Evolutionary conservation across 2,113 vertebrate species (phyloP), one percentile per base, ranked within the genome.

Genomic region (Ramphastos sulfuratus): DNA sequence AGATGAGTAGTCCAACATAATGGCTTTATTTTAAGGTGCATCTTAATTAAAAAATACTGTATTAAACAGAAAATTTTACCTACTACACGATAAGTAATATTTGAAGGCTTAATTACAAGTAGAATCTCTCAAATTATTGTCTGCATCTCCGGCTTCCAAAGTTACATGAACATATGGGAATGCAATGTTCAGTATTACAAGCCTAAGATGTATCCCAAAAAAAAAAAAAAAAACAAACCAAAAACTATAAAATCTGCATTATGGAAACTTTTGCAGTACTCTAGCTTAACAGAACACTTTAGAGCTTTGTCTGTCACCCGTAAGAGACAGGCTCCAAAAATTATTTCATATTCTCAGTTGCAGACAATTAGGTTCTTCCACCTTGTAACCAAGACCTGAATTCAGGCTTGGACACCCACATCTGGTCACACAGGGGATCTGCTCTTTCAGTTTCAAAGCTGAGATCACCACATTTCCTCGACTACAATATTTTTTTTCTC

Each of bases 201-300:
- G 5, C 8, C 44, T 70, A 44, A 63, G 31, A n/a, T 2, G 20
- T 10, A 80, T 44, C n/a, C n/a, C n/a, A n/a, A n/a, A n/a, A n/a
- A n/a, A n/a, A n/a, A n/a, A n/a, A n/a, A n/a, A n/a, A n/a, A n/a
- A n/a, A n/a, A n/a, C n/a, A n/a, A n/a, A n/a, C n/a, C 27, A 81
- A 25, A 9, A 42, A 75, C n/a, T 80, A 3, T 24, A 85, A 63
- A 65, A 70, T 18, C 5, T 17, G 16, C 20, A 66, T 67, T 70
- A 66, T 3, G 24, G 39, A 77, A 77, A 42, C 48, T 70, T 81
- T 28, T 35, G n/a, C 69, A 88, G 59, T 37, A 66, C 4, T 6
- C 0, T 0, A 55, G 35, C n/a, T 87, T 50, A 82, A 73, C 15
- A 52, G 11, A 82, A 60, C 12, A 10, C 31, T 70, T 70, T 0